A percentile compares a stretch with the other conserved stretches of the same genome.
phyloP scores from a whole-genome alignment of 2,797 vertebrate species.

The Myiothlypis chrysogaster region DNA sequence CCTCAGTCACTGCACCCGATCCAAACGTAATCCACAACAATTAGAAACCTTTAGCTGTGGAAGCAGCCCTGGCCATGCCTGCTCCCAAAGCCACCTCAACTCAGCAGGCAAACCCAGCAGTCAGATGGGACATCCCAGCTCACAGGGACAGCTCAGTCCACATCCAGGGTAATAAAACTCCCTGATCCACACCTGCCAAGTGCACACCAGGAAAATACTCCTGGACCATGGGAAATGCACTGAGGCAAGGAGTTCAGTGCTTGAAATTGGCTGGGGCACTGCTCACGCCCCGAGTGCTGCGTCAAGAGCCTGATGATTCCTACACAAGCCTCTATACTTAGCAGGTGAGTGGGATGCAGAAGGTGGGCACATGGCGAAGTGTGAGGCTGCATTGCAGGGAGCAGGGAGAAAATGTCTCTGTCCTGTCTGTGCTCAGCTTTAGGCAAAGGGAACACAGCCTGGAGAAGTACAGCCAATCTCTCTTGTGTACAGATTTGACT shows the following conservation, averaged over 20 bases:
- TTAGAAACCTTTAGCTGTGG: background rate
- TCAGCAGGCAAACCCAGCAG: background rate
- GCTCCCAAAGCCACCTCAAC: background rate
- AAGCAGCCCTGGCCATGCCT: background rate
- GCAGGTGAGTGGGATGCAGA: background rate
- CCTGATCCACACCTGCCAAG: background rate
- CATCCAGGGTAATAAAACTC: background rate
- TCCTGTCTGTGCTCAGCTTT: background rate
- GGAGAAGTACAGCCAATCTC: background rate
- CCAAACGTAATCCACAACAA: background rate
- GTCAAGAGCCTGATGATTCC: background rate
- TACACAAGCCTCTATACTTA: background rate
- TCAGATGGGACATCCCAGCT: background rate
- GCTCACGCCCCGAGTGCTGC: rapidly evolving
- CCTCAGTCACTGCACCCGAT: background rate
- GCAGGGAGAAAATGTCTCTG: background rate
- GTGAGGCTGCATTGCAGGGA: background rate
- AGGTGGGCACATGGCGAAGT: background rate
- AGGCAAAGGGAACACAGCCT: background rate
- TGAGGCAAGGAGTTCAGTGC: background rate
- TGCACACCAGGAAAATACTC: background rate
- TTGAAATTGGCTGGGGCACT: background rate
- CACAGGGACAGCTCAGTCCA: background rate
- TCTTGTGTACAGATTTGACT: background rate
- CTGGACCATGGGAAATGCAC: background rate